phyloP scores from a whole-genome alignment of 1,140 invertebrate species.

The Gyrodactylus bullatarudis region DNA sequence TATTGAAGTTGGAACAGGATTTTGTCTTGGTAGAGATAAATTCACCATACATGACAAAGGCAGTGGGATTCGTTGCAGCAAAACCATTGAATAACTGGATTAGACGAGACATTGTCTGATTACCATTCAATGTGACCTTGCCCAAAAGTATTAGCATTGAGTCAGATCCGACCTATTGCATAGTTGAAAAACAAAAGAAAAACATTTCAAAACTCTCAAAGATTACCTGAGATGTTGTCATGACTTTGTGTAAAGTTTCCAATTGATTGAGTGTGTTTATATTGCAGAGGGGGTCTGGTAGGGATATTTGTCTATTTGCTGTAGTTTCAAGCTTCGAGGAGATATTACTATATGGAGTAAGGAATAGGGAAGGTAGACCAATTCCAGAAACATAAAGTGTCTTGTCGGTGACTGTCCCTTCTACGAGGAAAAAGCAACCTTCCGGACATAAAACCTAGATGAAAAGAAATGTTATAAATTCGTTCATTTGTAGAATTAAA shows the following conservation, averaged over 20 bases:
- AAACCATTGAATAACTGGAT: not conserved
- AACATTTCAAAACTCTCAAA: too few relatives aligned
- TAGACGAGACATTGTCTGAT: not conserved
- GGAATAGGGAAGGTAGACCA: not conserved
- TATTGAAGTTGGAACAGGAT: not conserved
- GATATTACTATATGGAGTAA: not conserved
- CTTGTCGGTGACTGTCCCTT: not conserved
- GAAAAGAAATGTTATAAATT: not conserved
- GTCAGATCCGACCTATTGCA: too few relatives aligned
- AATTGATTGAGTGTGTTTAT: not conserved
- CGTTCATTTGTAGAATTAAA: not conserved
- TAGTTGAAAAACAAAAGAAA: too few relatives aligned
- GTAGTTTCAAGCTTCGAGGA: not conserved
- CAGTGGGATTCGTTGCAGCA: not conserved
- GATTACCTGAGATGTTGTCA: not conserved
- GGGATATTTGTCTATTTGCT: not conserved
- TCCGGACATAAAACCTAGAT: not conserved
- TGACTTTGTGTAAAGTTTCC: not conserved
- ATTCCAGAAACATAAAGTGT: not conserved
- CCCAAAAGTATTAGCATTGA: not conserved
- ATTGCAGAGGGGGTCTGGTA: not conserved
- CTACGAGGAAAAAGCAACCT: conserved; percentile 1
- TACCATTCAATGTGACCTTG: not conserved
- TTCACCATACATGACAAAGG: not conserved
- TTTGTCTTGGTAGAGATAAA: not conserved